Evolutionary conservation across 2,888 invertebrate genomes (phyloP).

Genomic region (Microplitis deprimator): DNA sequence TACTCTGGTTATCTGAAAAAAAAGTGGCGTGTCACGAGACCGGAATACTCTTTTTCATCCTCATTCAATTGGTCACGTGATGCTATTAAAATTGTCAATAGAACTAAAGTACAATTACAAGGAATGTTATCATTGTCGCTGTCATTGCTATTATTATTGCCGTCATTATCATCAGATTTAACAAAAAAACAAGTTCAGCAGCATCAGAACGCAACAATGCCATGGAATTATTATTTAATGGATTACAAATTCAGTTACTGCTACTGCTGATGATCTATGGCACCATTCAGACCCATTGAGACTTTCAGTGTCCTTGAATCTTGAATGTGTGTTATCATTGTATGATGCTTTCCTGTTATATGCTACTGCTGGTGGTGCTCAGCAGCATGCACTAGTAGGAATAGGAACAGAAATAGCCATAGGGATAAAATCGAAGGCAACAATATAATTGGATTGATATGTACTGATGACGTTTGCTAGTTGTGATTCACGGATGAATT

Average conservation of each 20-base stretch:
- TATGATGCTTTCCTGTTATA: background rate
- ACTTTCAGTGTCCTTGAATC: constrained; percentile 8
- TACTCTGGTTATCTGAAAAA: constrained; percentile 21
- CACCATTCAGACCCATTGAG: constrained; percentile 9
- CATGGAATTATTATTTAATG: background rate
- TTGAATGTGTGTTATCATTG: background rate
- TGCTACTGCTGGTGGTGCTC: background rate
- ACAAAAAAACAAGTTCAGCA: background rate
- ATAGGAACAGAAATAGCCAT: constrained; percentile 1
- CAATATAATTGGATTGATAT: constrained; percentile 18
- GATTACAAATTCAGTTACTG: background rate
- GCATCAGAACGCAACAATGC: background rate
- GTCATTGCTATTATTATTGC: background rate
- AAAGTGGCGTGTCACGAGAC: constrained; percentile 38
- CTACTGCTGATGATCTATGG: background rate
- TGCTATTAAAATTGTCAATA: constrained; percentile 24
- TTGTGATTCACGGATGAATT: background rate
- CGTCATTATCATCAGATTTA: background rate
- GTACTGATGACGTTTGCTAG: constrained; percentile 10
- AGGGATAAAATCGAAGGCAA: constrained; percentile 7
- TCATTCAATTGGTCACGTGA: constrained; percentile 41
- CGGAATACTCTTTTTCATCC: constrained; percentile 27
- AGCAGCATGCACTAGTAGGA: background rate
- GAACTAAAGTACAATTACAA: constrained; percentile 33
- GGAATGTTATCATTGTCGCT: background rate